Evolutionary conservation across 2,888 invertebrate genomes (phyloP).

Genomic region (Stenurella melanura): DNA sequence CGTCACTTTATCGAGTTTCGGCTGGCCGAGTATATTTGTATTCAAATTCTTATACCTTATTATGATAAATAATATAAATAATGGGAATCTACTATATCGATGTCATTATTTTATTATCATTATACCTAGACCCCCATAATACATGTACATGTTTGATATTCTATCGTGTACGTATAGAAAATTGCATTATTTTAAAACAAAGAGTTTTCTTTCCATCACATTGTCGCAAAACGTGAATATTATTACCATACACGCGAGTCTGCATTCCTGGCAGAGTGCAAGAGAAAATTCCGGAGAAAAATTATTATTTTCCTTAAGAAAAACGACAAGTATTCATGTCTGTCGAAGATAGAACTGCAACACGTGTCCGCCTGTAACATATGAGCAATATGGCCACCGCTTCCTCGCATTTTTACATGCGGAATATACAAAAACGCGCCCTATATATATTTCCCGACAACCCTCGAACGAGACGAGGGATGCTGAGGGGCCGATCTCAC

Average conservation of each 20-base stretch:
- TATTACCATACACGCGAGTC: slow-evolving; percentile 29
- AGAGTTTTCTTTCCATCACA: not conserved
- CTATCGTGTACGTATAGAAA: not conserved
- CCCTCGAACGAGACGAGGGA: slow-evolving; percentile 29
- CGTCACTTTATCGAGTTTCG: too few species aligned
- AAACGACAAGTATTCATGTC: slow-evolving; percentile 47
- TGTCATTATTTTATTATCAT: too few species aligned
- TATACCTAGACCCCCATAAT: too few species aligned
- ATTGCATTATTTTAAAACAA: not conserved
- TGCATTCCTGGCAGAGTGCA: slow-evolving; percentile 30
- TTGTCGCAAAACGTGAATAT: slow-evolving; percentile 29
- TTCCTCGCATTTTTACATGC: slow-evolving; percentile 42
- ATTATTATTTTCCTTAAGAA: slow-evolving; percentile 47
- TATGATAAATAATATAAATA: too few species aligned
- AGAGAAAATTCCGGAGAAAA: slow-evolving; percentile 36
- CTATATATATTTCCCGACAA: not conserved
- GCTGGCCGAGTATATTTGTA: too few species aligned
- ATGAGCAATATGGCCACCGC: slow-evolving; percentile 47
- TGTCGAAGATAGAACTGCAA: slow-evolving; percentile 52
- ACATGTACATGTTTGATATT: too few species aligned
- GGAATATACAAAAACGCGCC: slow-evolving; percentile 40
- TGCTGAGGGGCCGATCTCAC: slow-evolving; percentile 52
- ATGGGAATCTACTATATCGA: too few species aligned
- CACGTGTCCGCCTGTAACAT: slow-evolving; percentile 53
- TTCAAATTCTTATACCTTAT: too few species aligned